phyloP scores from a whole-genome alignment of 2,888 invertebrate species.

The Penaeus monodon region DNA sequence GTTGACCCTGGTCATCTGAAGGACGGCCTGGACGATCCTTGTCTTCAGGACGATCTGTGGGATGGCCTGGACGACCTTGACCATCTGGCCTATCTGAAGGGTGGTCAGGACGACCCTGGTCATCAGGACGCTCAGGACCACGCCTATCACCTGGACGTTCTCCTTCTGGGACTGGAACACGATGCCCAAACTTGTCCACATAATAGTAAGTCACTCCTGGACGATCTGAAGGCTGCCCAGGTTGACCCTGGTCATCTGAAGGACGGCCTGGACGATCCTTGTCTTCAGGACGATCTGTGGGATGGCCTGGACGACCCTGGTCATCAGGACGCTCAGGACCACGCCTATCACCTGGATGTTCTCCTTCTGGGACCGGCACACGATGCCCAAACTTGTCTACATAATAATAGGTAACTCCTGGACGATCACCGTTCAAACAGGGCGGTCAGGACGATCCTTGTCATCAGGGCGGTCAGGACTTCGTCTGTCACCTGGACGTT shows the following conservation, averaged over 20 bases:
- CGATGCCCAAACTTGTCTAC: too few relatives aligned
- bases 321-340: slow-evolving; percentile 2
- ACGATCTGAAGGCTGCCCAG: slow-evolving; percentile 3
- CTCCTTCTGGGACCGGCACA: not conserved
- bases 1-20: not conserved
- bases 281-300: not conserved
- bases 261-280: slow-evolving; percentile 3
- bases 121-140: too few relatives aligned
- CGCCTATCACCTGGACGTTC: slow-evolving; percentile 1
- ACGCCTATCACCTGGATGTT: not conserved
- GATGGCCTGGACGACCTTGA: too few relatives aligned
- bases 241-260: slow-evolving; percentile 17
- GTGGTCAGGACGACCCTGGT: too few relatives aligned
- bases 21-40: slow-evolving; percentile 9
- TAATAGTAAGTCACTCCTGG: too few relatives aligned
- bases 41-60: not conserved
- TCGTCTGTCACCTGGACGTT: slow-evolving; percentile 4
- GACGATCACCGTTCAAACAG: too few relatives aligned
- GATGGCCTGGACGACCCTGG: not conserved
- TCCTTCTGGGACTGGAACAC: not conserved
- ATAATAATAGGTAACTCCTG: too few relatives aligned
- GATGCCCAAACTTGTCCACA: too few relatives aligned
- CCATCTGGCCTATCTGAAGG: too few relatives aligned
- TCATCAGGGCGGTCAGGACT: slow-evolving; percentile 3
- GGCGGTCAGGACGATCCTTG: not conserved